phyloP scores from a whole-genome alignment of 92 coral and sea anemone species.

The Siderastrea radians region DNA sequence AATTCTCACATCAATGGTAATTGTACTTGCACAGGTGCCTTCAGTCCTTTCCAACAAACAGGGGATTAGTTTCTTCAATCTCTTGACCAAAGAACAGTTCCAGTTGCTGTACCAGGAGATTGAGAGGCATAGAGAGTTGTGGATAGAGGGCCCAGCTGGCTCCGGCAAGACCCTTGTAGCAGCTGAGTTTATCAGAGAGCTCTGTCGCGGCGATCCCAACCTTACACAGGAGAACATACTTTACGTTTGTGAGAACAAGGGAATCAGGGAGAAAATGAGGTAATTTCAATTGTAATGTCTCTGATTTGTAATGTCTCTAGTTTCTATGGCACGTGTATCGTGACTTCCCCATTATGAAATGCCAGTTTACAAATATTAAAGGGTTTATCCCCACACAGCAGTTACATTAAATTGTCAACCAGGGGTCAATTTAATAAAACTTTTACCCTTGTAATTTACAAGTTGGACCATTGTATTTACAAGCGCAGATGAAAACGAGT shows the following conservation, averaged over 20 bases:
- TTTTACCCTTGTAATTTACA: too few relatives aligned
- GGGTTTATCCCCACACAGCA: too few relatives aligned
- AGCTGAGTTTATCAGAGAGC: conserved; percentile 10
- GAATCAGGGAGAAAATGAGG: conserved; percentile 17
- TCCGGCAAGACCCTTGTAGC: conserved; percentile 47
- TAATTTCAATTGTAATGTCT: too few relatives aligned
- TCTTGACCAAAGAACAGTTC: conserved; percentile 31
- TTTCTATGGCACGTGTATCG: too few relatives aligned
- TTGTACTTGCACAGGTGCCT: conserved; percentile 5
- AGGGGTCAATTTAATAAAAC: too few relatives aligned
- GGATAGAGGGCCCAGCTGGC: conserved; percentile 43
- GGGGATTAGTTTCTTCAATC: conserved; percentile 22
- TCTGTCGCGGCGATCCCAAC: not conserved
- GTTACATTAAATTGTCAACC: too few relatives aligned
- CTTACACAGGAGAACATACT: not conserved
- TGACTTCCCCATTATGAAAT: too few relatives aligned
- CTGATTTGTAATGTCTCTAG: too few relatives aligned
- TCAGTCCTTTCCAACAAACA: conserved; percentile 14
- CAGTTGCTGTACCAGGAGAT: conserved; percentile 1
- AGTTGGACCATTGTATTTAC: too few relatives aligned
- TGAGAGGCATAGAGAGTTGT: not conserved
- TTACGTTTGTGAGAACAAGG: conserved; percentile 39
- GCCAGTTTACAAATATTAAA: too few relatives aligned
- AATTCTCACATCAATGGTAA: conserved; percentile 11
- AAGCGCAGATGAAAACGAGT: too few relatives aligned